These are phyloP conservation scores for Bicyclus anynana DNA, from an alignment of 1,140 invertebrate genomes.

Conservation along the genomic window DNA sequence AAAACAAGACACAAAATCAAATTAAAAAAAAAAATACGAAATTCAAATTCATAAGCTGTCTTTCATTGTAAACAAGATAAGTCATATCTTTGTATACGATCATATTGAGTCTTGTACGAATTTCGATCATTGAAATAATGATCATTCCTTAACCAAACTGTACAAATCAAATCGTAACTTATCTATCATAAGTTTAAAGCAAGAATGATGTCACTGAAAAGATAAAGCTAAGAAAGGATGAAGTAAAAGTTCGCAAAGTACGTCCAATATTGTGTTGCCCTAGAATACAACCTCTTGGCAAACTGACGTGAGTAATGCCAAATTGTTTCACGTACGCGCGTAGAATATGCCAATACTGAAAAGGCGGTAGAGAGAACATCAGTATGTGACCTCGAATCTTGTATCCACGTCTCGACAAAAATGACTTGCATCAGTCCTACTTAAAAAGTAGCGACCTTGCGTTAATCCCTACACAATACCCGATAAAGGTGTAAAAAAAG, in stretches of 20 bases:
- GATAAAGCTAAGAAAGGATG: background rate
- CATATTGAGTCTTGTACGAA: no score
- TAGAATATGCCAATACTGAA: conserved; percentile 51
- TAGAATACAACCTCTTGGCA: conserved; percentile 40
- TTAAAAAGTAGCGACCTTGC: conserved; percentile 7
- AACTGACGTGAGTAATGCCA: conserved; percentile 41
- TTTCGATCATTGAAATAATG: no score
- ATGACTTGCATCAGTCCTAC: conserved; percentile 15
- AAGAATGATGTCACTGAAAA: no score
- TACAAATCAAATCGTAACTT: background rate
- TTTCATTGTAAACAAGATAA: no score
- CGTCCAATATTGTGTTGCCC: conserved; percentile 13
- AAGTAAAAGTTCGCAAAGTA: background rate
- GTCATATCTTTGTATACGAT: no score
- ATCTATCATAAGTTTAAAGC: no score
- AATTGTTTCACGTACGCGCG: conserved; percentile 47
- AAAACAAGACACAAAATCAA: no score
- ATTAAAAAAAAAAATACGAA: no score
- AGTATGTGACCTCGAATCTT: conserved; percentile 50
- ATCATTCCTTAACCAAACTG: background rate
- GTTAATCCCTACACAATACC: background rate
- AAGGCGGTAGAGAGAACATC: conserved; percentile 53
- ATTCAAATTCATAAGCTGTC: no score
- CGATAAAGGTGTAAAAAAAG: background rate
- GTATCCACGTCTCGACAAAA: conserved; percentile 19